Evolutionary conservation across 1,140 invertebrate genomes (phyloP), one percentile per base, ranked within the genome.

Genomic region (Hyphantria cunea): DNA sequence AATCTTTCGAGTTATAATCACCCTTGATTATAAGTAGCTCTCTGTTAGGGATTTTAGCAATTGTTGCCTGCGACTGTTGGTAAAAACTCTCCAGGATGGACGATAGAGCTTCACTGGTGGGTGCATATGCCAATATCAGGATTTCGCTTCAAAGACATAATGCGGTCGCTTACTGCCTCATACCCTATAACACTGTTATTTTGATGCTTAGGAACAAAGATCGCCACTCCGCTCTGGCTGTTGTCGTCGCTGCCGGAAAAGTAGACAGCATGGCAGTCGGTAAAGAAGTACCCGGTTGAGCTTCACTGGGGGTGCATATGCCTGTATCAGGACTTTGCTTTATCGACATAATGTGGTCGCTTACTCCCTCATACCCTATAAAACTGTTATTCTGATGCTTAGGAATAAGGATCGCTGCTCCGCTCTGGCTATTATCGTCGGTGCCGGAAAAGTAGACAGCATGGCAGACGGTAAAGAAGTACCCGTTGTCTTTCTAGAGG

Each of bases 381-480:
- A 32, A 13, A 73, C 44, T 47, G 13, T 66, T 68, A 9, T 34
- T 47, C 1, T 39, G 32, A 9, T 58, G 39, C 10, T 63, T 64
- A 1, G 73, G 70, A 4, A 72, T n/a, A 8, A 76, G 0, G 41
- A 72, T 47, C 0, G 63, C 70, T 6, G 70, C 73, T 41, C 66
- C 68, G 31, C n/a, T n/a, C 70, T 70, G 9, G 44, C 68, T 71
- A 10, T 13, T 62, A 6, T 33, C 14, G 15, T 69, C 54, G 41
- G 59, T 65, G 8, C 66, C 67, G 25, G 64, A 70, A 48, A 62
- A 73, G 33, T 67, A 73, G 6, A 73, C 31, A 17, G 32, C 47
- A 33, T 67, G 31, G 3, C 9, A 17, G 0, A 64, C 71, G 2
- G 66, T 70, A 13, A 53, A 8, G 9, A 69, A 69, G 15, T 73